Base-by-base conservation (phyloP, 2,888 invertebrate genomes). In the Aporophyla lueneburgensis region DNA sequence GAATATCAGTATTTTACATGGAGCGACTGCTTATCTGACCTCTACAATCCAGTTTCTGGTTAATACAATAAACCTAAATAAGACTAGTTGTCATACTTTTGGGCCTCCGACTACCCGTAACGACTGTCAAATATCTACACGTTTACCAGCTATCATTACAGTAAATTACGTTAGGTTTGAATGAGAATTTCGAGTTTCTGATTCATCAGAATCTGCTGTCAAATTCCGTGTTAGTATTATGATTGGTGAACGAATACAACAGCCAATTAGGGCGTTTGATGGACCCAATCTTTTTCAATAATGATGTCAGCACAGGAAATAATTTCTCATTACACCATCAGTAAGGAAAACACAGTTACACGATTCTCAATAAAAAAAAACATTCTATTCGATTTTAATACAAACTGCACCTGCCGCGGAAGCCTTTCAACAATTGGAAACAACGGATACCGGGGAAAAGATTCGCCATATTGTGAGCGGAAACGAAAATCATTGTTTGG, bases 381-480 rank as follows among this genome's bases (percentile, higher is more conserved):
- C 65, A 73, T 85, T 40, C 21, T 69, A 71, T 83, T 7, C 59
- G 69, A 71, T 84, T 73, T 80, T 77, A 71, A 73, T 77, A 81
- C 46, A 71, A 84, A 70, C 62, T 80, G 76, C 86, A 84, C 69
- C 63, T 73, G 77, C 73, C 76, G 71, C 75, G 80, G 67, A 86
- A 84, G 75, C 71, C 49, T 86, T 88, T 74, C 61, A 80, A 84
- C 79, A 86, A 87, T 89, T 81, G 86, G 80, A 80, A 89, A 84
- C 88, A 84, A 81, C 86, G 88, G 85, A 86, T 87, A 82, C 77
- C 63, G 63, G 82, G 87, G 87, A 83, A 87, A 88, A 87, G 84
- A 85, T 87, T 86, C 91, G 92, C 91, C 93, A 93, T 93, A 91
- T 93, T 93, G 94, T 86, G 80, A 87, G 89, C 94, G 94, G 92